These are phyloP conservation scores for Pomatorhinus ruficollis DNA, from an alignment of 2,113 vertebrate species.

Conservation along the genomic window DNA sequence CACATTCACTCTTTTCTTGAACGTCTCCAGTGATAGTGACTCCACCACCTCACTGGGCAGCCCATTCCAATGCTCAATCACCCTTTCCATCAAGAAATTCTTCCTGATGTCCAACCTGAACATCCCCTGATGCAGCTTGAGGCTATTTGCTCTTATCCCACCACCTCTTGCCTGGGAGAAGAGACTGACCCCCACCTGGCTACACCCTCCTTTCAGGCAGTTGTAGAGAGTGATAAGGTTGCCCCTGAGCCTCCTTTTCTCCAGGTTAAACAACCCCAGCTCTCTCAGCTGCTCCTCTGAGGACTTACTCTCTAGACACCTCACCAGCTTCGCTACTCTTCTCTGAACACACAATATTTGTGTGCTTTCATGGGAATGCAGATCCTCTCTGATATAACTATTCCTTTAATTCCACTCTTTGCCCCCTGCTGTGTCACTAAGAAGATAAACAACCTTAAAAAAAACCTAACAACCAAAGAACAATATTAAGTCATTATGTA, in stretches of 20 bases:
- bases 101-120: background rate
- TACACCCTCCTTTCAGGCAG: background rate
- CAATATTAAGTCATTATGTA: background rate
- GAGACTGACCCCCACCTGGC: accelerated
- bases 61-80: background rate
- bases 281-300: background rate
- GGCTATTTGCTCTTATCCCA: background rate
- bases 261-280: background rate
- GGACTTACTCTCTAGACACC: background rate
- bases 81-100: background rate
- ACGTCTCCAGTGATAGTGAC: background rate
- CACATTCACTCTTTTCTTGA: accelerated
- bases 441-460: background rate
- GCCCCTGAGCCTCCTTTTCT: background rate
- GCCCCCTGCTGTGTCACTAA: background rate
- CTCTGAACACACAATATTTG: background rate
- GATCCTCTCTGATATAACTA: background rate
- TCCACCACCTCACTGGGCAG: background rate
- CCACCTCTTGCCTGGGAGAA: background rate
- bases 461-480: background rate
- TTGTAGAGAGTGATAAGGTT: too few species aligned
- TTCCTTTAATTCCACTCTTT: background rate
- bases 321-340: accelerated
- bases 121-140: background rate
- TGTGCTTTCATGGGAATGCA: background rate